These are phyloP conservation scores for Steinernema khuongi DNA, from an alignment of 1,140 invertebrate species.

Conservation along the genomic window DNA sequence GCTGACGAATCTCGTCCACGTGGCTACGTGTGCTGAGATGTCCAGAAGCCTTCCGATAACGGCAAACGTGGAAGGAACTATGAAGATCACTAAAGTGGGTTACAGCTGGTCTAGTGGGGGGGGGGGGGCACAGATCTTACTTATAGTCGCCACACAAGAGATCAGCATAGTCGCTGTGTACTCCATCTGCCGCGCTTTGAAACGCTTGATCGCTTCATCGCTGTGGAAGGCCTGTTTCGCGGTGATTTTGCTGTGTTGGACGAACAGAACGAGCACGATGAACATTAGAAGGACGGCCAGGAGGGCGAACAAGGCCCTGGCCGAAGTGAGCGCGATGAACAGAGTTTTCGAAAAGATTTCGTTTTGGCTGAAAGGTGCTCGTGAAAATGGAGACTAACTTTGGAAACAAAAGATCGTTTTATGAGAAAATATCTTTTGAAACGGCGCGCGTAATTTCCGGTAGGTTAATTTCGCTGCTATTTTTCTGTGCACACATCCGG, in stretches of 20 bases:
- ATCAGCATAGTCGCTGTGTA: background rate
- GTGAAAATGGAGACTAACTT: too few relatives aligned
- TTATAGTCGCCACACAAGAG: background rate
- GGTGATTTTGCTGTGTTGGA: background rate
- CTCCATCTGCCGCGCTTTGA: background rate
- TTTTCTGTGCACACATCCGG: too few relatives aligned
- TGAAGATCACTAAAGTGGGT: too few relatives aligned
- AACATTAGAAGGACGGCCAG: background rate
- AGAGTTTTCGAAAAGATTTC: background rate
- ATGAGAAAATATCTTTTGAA: too few relatives aligned
- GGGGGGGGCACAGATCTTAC: too few relatives aligned
- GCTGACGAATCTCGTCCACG: constrained; percentile 10
- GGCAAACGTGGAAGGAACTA: too few relatives aligned
- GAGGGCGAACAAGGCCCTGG: background rate
- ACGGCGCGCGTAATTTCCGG: too few relatives aligned
- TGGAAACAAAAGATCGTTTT: too few relatives aligned
- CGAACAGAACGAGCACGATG: background rate
- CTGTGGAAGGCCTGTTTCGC: background rate
- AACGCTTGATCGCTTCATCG: background rate
- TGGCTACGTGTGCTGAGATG: background rate
- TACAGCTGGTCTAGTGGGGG: too few relatives aligned
- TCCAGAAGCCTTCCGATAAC: background rate
- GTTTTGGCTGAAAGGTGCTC: background rate
- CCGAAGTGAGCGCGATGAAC: background rate
- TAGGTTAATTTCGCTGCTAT: too few relatives aligned